phyloP scores from a whole-genome alignment of 2,113 vertebrate genomes.

The Cranoglanis bouderius region DNA sequence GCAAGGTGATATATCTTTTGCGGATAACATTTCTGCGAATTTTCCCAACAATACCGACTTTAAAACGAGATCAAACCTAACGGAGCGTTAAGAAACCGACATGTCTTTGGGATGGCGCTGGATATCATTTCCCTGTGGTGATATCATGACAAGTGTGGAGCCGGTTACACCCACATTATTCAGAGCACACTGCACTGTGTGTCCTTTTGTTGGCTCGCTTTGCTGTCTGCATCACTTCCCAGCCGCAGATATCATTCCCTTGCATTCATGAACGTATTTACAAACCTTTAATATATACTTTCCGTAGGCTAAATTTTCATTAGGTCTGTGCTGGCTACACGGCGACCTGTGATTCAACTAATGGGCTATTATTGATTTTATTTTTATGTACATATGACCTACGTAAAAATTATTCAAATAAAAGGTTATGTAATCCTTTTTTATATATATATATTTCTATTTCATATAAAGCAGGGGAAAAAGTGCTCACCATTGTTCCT shows the following conservation, averaged over 20 bases:
- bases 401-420: not conserved
- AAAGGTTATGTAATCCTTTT: not conserved
- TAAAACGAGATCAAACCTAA: not conserved
- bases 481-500: constrained; percentile 68
- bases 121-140: constrained; percentile 16
- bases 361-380: not conserved
- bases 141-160: constrained; percentile 32
- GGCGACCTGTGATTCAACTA: not conserved
- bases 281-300: not conserved
- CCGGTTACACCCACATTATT: constrained; percentile 54
- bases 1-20: constrained; percentile 18
- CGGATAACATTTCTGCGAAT: not conserved
- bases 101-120: constrained; percentile 19
- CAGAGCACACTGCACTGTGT: constrained; percentile 27
- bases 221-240: not conserved
- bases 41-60: not conserved
- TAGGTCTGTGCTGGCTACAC: not conserved
- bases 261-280: not conserved
- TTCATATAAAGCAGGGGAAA: not conserved
- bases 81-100: not conserved
- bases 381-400: not conserved
- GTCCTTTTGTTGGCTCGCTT: constrained; percentile 47
- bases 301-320: not conserved
- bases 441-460: not conserved
- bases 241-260: not conserved